These are phyloP conservation scores for Pagrus major DNA, from an alignment of 2,113 vertebrate species.

Conservation along the genomic window DNA sequence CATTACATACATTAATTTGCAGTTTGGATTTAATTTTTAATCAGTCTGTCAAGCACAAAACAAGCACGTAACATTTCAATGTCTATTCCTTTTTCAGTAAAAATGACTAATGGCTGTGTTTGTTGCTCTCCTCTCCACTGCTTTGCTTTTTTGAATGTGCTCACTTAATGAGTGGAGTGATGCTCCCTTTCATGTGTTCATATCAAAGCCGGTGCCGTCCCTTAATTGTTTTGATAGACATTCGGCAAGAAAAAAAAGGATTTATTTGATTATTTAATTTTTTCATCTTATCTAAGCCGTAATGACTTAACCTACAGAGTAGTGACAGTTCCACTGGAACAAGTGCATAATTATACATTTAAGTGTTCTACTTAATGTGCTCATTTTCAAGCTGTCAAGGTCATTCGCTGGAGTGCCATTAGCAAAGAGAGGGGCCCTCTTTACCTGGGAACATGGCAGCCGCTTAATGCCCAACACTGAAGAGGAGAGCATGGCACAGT, in stretches of 20 bases:
- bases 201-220: slow-evolving; percentile 47
- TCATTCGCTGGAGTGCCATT: slow-evolving; percentile 81
- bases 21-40: slow-evolving; percentile 1
- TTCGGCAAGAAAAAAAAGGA: slow-evolving; percentile 39
- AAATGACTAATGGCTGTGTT: slow-evolving; percentile 31
- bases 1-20: not conserved
- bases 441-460: slow-evolving; percentile 69
- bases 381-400: slow-evolving; percentile 84
- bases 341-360: slow-evolving; percentile 83
- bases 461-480: slow-evolving; percentile 43
- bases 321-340: slow-evolving; percentile 68
- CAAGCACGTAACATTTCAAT: not conserved
- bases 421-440: slow-evolving; percentile 69
- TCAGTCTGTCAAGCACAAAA: slow-evolving; percentile 17
- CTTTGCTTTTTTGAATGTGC: slow-evolving; percentile 12
- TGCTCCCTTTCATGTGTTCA: slow-evolving; percentile 47
- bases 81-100: slow-evolving; percentile 2
- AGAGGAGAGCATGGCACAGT: slow-evolving; percentile 36
- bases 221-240: slow-evolving; percentile 72
- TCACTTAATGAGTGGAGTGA: slow-evolving; percentile 31
- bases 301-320: slow-evolving; percentile 75
- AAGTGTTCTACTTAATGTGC: slow-evolving; percentile 84
- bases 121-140: slow-evolving; percentile 17
- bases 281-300: slow-evolving; percentile 36
- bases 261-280: slow-evolving; percentile 46